Base-by-base conservation (phyloP, 2,888 invertebrate genomes). In the Patella depressa region DNA sequence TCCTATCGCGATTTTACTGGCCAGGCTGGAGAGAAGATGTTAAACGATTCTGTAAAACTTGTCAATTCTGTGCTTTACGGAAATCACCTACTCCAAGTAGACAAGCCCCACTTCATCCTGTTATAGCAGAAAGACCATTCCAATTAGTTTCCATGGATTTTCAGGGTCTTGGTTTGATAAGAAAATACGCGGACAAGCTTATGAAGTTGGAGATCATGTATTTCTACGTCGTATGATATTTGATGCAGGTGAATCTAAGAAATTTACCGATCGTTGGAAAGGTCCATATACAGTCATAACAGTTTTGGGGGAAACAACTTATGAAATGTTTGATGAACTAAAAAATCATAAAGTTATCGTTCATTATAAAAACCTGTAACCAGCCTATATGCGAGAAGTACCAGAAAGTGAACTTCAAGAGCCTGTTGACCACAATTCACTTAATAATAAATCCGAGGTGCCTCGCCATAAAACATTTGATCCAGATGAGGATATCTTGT, bases 201-300 rank as follows among this genome's bases (percentile, higher is more conserved):
- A 65, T 3, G 9, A 9, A 9, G 19, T n/a, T 19, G 65, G 65
- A 19, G 65, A 19, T n/a, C n/a, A n/a, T n/a, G n/a, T n/a, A n/a
- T n/a, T n/a, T n/a, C n/a, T n/a, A n/a, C n/a, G n/a, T n/a, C n/a
- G n/a, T n/a, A n/a, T n/a, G n/a, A n/a, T n/a, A n/a, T n/a, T n/a
- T n/a, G n/a, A n/a, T n/a, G n/a, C 9, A 65, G 65, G 65, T 14
- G 65, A 65, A 65, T 65, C 65, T 65, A 65, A 65, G 15, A 65
- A 65, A n/a, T n/a, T n/a, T n/a, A n/a, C n/a, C n/a, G n/a, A 14
- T 12, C n/a, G 19, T 11, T 65, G 65, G 65, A 65, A 65, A 65
- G 65, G 65, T 19, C 19, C 65, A 11, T 65, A 19, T 12, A 24
- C n/a, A 1, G 24, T 65, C 24, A 19, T n/a, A 4, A 7, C 3